Evolutionary conservation across 2,797 vertebrate species (phyloP), one percentile per base, ranked within the genome.

Genomic region (Brachyrhaphis roseni): DNA sequence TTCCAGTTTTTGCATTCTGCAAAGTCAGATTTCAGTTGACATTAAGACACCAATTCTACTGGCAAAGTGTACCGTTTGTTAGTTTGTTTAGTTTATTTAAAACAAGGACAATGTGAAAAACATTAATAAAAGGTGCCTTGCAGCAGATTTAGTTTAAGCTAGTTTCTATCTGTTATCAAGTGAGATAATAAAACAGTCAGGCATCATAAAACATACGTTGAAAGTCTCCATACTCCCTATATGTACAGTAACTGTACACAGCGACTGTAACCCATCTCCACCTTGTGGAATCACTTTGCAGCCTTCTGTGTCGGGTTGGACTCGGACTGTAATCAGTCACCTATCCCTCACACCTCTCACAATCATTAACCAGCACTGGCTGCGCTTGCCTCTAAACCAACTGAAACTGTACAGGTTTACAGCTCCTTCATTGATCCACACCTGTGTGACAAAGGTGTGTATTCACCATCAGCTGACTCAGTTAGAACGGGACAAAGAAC

Each of bases 281-380:
- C 10, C 28, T 36, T 36, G 62, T 36, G 8, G 34, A 64, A 64
- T 36, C 31, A 64, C 8, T 34, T 36, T 20, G 59, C 31, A 34
- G 31, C 6, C 31, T 34, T 36, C n/a, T 13, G 23, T 28, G 4
- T 28, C n/a, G 11, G 55, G 57, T 34, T 15, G 64, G 51, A 8
- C 47, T 49, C 18, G 18, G 83, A 71, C 39, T 28, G 74, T 85
- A 88, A 91, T 94, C 86, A 91, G 89, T 94, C 81, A 95, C 78
- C 85, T 59, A 90, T 90, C 86, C 72, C 64, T 88, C 82, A 82
- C 86, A 79, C 72, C 73, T 88, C 84, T 76, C 76, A 72, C 64
- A 94, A 94, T 95, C 86, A 94, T 94, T 94, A 93, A 94, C 91
- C 77, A 85, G 81, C 78, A 78, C 57, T 79, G 76, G 80, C 77